Evolutionary conservation across 1,140 invertebrate genomes (phyloP).

Genomic region (Phymorhynchus buccinoides): DNA sequence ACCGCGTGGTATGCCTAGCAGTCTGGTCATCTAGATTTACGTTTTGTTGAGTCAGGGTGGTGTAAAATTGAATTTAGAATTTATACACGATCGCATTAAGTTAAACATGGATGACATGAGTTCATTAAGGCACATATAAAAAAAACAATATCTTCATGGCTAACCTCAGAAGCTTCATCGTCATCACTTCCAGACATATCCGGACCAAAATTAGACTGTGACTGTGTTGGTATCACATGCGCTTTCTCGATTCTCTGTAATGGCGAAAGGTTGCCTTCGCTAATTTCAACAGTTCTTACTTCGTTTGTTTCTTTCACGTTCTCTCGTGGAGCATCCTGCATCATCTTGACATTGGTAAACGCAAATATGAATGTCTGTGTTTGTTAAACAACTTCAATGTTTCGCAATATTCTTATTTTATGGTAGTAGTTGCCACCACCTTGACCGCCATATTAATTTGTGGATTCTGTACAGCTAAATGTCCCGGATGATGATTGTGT

Average conservation of each 20-base stretch:
- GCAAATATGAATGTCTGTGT: slow-evolving; percentile 37
- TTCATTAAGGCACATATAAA: neutral
- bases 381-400: slow-evolving; percentile 39
- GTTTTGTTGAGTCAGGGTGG: too few relatives aligned
- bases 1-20: too few relatives aligned
- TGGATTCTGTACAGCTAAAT: slow-evolving; percentile 49
- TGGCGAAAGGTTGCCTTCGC: slow-evolving; percentile 61
- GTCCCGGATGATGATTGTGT: slow-evolving; percentile 65
- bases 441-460: slow-evolving; percentile 72
- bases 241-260: slow-evolving; percentile 64
- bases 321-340: slow-evolving; percentile 89
- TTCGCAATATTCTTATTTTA: slow-evolving; percentile 53
- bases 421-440: slow-evolving; percentile 69
- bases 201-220: slow-evolving; percentile 87
- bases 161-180: slow-evolving; percentile 92
- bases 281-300: slow-evolving; percentile 68
- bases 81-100: too few relatives aligned
- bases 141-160: slow-evolving; percentile 33
- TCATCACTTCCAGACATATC: slow-evolving; percentile 93
- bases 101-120: too few relatives aligned
- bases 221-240: slow-evolving; percentile 83
- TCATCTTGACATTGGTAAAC: slow-evolving; percentile 74
- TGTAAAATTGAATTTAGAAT: too few relatives aligned
- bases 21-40: too few relatives aligned
- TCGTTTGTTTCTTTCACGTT: slow-evolving; percentile 81